Evolutionary conservation across 23 tunicate genomes (phyloP).

Genomic region (Trididemnum miniatum): DNA sequence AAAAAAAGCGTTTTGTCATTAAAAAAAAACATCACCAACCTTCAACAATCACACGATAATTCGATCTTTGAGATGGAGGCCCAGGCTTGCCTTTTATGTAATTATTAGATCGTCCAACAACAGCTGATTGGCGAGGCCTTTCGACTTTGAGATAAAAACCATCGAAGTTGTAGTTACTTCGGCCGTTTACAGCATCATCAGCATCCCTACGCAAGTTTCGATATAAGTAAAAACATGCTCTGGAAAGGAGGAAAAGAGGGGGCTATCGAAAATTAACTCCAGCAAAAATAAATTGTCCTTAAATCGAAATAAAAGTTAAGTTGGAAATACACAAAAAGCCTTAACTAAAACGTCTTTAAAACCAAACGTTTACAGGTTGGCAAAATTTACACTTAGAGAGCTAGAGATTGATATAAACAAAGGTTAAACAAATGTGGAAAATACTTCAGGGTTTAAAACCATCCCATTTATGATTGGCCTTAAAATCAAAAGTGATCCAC

Average conservation of each 20-base stretch:
- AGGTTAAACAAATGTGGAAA: not conserved
- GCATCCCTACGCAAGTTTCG: no score
- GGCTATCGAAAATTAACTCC: not conserved
- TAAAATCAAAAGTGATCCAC: not conserved
- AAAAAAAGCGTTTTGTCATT: no score
- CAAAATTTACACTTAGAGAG: no score
- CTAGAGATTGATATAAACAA: no score
- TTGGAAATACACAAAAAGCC: no score
- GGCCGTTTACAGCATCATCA: constrained; percentile 84
- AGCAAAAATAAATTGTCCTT: not conserved
- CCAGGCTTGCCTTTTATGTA: constrained; percentile 56
- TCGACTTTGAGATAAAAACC: constrained; percentile 78
- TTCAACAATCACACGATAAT: constrained; percentile 70
- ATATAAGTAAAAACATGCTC: not conserved
- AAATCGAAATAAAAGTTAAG: not conserved
- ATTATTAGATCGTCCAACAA: constrained; percentile 15
- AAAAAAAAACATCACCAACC: constrained; percentile 47
- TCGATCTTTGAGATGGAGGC: constrained; percentile 82
- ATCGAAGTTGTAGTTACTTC: constrained; percentile 73
- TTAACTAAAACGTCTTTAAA: no score
- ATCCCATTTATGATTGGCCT: not conserved
- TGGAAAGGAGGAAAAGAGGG: not conserved
- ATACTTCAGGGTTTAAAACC: not conserved
- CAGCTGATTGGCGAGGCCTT: constrained; percentile 66
- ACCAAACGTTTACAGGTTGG: no score